A percentile compares a stretch with the other conserved stretches of the same genome.
Conservation (phyloP, 2,888 invertebrate genomes). For the Lapara coniferarum region DNA sequence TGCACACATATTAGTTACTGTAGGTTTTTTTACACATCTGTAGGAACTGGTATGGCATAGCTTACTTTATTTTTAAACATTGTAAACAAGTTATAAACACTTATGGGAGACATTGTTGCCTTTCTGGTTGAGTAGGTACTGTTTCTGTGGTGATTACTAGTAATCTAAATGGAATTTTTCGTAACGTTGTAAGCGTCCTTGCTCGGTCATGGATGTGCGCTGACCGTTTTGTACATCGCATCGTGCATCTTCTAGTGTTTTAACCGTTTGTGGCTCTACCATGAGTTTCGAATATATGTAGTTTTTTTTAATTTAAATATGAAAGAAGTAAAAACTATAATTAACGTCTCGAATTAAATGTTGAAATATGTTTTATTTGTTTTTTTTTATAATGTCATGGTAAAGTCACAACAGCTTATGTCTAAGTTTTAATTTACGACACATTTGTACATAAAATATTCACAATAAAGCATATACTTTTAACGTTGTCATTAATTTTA, state of each 20-base stretch:
- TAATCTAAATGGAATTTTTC: constrained; percentile 13
- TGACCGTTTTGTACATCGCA: constrained; percentile 22
- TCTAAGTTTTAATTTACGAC: too few species aligned
- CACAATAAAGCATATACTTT: too few species aligned
- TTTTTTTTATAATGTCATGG: too few species aligned
- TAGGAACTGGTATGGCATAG: constrained; percentile 18
- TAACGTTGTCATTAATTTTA: too few species aligned
- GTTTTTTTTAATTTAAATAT: too few species aligned
- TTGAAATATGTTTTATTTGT: too few species aligned
- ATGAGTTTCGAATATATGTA: too few species aligned
- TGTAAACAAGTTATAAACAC: constrained; percentile 3
- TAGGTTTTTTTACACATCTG: not conserved
- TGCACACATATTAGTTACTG: constrained; percentile 22
- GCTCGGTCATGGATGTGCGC: constrained; percentile 20
- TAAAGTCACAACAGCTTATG: too few species aligned
- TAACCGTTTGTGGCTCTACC: not conserved
- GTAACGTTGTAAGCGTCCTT: constrained; percentile 19
- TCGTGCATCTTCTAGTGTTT: not conserved
- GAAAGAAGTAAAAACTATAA: too few species aligned
- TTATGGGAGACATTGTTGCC: not conserved
- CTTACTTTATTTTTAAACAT: constrained; percentile 26
- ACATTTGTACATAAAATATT: too few species aligned
- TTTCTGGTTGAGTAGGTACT: not conserved
- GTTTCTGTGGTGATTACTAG: constrained; percentile 9
- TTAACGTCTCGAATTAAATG: too few species aligned